These are phyloP conservation scores for Dyspetes luteomarginatus DNA, from an alignment of 2,888 invertebrate species.

Conservation along the genomic window DNA sequence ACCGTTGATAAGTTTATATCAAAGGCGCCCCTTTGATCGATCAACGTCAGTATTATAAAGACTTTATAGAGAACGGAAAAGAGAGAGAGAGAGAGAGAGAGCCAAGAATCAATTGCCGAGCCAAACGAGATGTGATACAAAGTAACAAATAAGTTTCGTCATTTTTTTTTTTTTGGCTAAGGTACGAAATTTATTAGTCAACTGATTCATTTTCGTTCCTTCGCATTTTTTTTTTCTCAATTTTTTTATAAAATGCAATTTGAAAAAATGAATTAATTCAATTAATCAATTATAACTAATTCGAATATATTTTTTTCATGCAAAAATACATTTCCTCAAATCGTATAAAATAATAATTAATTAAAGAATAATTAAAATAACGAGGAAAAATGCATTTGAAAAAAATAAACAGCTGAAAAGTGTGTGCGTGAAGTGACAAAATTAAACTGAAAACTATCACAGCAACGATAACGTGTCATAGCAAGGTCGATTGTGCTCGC, in stretches of 20 bases:
- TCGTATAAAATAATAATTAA: too few relatives aligned
- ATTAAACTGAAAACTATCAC: background rate
- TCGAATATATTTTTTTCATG: too few relatives aligned
- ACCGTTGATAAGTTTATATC: slow-evolving; percentile 8
- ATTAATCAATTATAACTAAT: too few relatives aligned
- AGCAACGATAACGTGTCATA: background rate
- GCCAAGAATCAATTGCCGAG: background rate
- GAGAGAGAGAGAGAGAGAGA: background rate
- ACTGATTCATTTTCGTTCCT: background rate
- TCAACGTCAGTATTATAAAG: slow-evolving; percentile 8
- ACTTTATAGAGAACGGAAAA: background rate
- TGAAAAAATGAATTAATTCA: too few relatives aligned
- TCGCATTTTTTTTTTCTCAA: background rate
- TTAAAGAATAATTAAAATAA: too few relatives aligned
- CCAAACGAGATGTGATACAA: background rate
- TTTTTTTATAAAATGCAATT: background rate
- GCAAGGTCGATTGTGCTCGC: background rate
- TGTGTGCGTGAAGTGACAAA: slow-evolving; percentile 20
- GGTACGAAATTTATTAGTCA: too few relatives aligned
- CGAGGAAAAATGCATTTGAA: too few relatives aligned
- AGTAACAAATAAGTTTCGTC: background rate
- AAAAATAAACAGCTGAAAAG: too few relatives aligned
- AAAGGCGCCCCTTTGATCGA: slow-evolving; percentile 36
- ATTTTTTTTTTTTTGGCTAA: background rate
- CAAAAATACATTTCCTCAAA: too few relatives aligned